These are phyloP conservation scores for Ascaphus truei DNA, from an alignment of 2,113 vertebrate genomes.

Conservation along the genomic window DNA sequence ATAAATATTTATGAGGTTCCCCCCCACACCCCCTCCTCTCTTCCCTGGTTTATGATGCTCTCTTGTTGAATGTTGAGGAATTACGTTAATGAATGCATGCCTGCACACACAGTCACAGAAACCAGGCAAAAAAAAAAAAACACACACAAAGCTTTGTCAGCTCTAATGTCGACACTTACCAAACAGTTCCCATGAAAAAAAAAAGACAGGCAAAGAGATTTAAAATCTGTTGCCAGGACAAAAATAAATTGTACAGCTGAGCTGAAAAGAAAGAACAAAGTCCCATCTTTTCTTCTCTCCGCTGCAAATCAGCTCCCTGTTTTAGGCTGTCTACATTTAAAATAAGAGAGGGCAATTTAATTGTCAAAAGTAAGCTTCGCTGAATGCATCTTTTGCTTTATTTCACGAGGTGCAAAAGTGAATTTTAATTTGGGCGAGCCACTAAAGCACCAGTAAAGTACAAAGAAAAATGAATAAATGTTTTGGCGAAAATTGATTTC, in stretches of 20 bases:
- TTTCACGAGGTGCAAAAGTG: not conserved
- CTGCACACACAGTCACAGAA: slow-evolving; percentile 72
- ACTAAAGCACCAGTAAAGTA: not conserved
- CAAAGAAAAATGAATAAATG: slow-evolving; percentile 1
- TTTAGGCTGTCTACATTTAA: slow-evolving; percentile 41
- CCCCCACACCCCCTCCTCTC: slow-evolving; percentile 42
- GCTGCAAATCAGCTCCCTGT: slow-evolving; percentile 48
- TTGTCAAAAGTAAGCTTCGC: slow-evolving; percentile 41
- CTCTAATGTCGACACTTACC: slow-evolving; percentile 52
- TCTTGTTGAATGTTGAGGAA: slow-evolving; percentile 68
- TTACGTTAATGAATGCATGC: slow-evolving; percentile 78
- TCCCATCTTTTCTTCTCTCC: slow-evolving; percentile 54
- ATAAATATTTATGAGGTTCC: slow-evolving; percentile 72
- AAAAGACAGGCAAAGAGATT: slow-evolving; percentile 45
- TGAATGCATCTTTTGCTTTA: not conserved
- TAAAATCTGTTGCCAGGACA: slow-evolving; percentile 63
- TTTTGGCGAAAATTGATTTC: not conserved
- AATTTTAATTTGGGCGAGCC: not conserved
- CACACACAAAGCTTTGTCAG: slow-evolving; percentile 55
- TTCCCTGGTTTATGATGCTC: slow-evolving; percentile 54
- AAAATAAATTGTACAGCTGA: slow-evolving; percentile 53
- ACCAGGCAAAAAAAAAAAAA: slow-evolving; percentile 55
- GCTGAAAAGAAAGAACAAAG: slow-evolving; percentile 55
- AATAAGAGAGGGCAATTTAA: slow-evolving; percentile 40
- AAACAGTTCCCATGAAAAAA: slow-evolving; percentile 63